Evolutionary conservation across 1,140 invertebrate species (phyloP), one percentile per base, ranked within the genome.

Genomic region (Drosophila nebulosa): DNA sequence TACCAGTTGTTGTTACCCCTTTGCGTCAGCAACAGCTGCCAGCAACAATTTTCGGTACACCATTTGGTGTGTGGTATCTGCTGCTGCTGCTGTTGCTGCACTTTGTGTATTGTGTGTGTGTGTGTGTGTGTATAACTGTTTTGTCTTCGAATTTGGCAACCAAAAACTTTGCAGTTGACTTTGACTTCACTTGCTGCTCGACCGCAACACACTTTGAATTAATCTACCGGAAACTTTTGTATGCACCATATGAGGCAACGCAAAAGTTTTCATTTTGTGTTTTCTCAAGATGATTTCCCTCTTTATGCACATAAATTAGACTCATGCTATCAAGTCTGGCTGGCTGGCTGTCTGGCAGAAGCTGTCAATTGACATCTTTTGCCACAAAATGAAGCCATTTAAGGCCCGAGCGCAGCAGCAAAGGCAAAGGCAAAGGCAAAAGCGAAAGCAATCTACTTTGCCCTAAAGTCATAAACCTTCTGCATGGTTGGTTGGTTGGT

Each of bases 191-290:
- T 67, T 72, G 74, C 58, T 64, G 65, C 63, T 70, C 58, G 65
- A 70, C 74, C 65, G 35, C 68, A 79, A 61, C 78, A 81, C 81
- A 81, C 81, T 83, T 79, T 79, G 69, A 74, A 72, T 88, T 88
- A 88, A 86, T 86, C 88, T 88, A 78, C 74, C 83, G 83, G 63
- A 88, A 81, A 83, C 74, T 81, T 81, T 81, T 46, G 39, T 46
- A n/a, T 46, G 9, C 22, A 63, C 60, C 60, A 59, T 30, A 42
- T 68, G 55, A 51, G 26, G 26, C 58, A 32, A 24, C 12, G 21
- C 6, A 30, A 73, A 80, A 80, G 62, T 86, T 84, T 84, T 55
- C 80, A 69, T 76, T 79, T 51, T 27, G 69, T 64, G 69, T 64
- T 71, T 63, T 52, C 64, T 61, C 46, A 63, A 69, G 24, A 67